Base-by-base conservation (phyloP, 2,888 invertebrate genomes). In the Brenthis ino region DNA sequence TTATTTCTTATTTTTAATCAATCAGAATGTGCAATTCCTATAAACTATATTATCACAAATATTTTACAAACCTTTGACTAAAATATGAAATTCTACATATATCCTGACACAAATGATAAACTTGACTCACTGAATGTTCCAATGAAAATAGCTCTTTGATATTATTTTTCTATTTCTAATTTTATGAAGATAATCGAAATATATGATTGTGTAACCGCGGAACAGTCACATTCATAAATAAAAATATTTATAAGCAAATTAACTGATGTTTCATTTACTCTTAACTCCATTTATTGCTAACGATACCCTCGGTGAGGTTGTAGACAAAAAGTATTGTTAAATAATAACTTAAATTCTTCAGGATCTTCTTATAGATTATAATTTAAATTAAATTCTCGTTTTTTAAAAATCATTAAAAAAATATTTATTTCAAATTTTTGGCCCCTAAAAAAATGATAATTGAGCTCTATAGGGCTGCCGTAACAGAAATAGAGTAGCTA, bases 111-210 rank as follows among this genome's bases (percentile, higher is more conserved):
- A 68, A 70, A 71, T 47, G 64, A 65, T 64, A 67, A 43, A 83
- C 78, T 82, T 85, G 86, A 89, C 87, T 86, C 82, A 84, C 81
- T 79, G 72, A 85, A 89, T 87, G 90, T 90, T 91, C 89, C 90
- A 87, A 87, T 86, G 82, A 83, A 84, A 86, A 85, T 86, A 89
- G 89, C 85, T 89, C 86, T 91, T 91, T 92, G 90, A 93, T 93
- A 93, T 92, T 92, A 93, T 92, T 93, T 93, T 92, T 92, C 91
- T 92, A 93, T 91, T 88, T 89, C 91, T 92, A 89, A 91, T 93
- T 91, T 91, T 91, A 91, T 86, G 89, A 87, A 85, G 85, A 89
- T 87, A 87, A 88, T 87, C 85, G 78, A 88, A 87, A 78, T 87
- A 85, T 88, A 84, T 87, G 86, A 87, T 88, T 87, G 85, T 91